phyloP scores from a whole-genome alignment of 2,888 invertebrate species.

The Oscheius sp. region DNA sequence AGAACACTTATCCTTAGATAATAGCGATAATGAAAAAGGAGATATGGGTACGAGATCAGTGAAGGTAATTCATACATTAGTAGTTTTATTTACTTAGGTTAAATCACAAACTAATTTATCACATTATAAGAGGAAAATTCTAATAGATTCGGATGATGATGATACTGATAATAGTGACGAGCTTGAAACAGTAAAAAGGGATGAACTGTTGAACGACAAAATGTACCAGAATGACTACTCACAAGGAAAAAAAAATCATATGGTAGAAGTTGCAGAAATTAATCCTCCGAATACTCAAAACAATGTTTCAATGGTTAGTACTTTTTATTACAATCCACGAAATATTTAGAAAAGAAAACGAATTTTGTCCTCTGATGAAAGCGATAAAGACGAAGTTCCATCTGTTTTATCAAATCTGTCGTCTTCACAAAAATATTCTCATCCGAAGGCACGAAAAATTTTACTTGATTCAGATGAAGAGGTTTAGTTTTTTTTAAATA shows the following conservation, averaged over 20 bases:
- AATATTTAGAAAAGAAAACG: conserved; percentile 25
- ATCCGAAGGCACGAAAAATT: conserved; percentile 10
- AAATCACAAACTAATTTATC: background rate
- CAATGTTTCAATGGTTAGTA: too few relatives aligned
- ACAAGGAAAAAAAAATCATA: too few relatives aligned
- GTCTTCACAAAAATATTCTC: conserved; percentile 9
- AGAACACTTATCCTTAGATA: too few relatives aligned
- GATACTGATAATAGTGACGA: background rate
- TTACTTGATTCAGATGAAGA: conserved; percentile 18
- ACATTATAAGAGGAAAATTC: background rate
- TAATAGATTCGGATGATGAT: background rate
- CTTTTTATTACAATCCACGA: too few relatives aligned
- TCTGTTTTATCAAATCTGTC: background rate
- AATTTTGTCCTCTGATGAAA: conserved; percentile 42
- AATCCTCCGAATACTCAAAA: too few relatives aligned
- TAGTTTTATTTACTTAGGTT: background rate
- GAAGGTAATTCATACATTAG: background rate
- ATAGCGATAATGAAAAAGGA: background rate
- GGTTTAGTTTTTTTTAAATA: background rate
- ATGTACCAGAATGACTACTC: too few relatives aligned
- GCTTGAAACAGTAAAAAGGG: background rate
- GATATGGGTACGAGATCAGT: background rate
- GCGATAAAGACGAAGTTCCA: conserved; percentile 21
- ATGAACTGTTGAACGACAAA: background rate
- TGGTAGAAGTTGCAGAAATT: too few relatives aligned